Evolutionary conservation across 2,113 vertebrate species (phyloP), one percentile per base, ranked within the genome.

Genomic region (Pitta sordida): DNA sequence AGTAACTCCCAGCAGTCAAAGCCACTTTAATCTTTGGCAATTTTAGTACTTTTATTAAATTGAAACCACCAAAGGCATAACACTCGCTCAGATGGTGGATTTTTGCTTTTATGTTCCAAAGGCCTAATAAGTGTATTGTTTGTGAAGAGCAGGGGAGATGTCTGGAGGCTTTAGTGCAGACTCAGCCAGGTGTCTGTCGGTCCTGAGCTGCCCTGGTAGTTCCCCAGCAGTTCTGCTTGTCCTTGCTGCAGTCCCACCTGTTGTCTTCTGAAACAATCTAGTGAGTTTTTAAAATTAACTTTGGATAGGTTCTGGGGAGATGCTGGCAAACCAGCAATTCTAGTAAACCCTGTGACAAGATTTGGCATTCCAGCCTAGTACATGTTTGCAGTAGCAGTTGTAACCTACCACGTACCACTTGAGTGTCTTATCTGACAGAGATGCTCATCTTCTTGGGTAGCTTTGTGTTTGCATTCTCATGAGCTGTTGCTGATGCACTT

Each of bases 391-490:
- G 46, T 46, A 67, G 76, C 17, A 56, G 1, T 80, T 84, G 86
- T 70, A 55, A 81, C 15, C 62, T 86, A 8, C 8, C n/a, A n/a
- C n/a, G n/a, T 63, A 20, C 30, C 4, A 5, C 46, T 73, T 53
- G 27, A 81, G 48, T 59, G 34, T 67, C n/a, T 59, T 78, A 30
- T 43, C 55, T 70, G 73, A 69, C 24, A 83, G 83, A 78, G 55
- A 62, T 44, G 44, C 23, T 84, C 3, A 36, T 82, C 49, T 11
- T 59, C 43, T 79, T 55, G n/a, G 26, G 46, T 91, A 77, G n/a
- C 22, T 91, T 70, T 91, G 16, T 83, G 53, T 90, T 93, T 87
- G 82, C 49, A 20, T 71, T 58, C 73, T 88, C 29, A 10, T 58
- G 46, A 88, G 64, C 51, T 88, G 3, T 65, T 80, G 75, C 70